phyloP scores from a whole-genome alignment of 1,140 invertebrate species.

The Sinonovacula constricta region DNA sequence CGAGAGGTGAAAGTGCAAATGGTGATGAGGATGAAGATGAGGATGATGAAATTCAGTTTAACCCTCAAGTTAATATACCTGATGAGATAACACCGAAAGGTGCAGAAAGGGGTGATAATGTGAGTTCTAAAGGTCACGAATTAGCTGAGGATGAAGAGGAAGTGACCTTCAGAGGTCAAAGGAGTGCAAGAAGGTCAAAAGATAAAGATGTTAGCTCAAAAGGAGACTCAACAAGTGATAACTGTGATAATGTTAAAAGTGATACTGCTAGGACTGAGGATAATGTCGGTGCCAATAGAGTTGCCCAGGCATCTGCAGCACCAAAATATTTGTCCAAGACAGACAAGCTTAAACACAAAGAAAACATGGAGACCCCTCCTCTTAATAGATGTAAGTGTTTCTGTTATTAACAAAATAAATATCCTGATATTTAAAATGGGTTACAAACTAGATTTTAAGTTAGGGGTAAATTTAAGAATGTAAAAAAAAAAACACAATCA shows the following conservation, averaged over 20 bases:
- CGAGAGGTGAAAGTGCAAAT: background rate
- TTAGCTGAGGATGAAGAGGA: background rate
- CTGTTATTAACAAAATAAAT: too few species aligned
- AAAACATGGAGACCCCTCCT: slow-evolving; percentile 33
- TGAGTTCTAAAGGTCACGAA: background rate
- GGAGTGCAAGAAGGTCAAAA: background rate
- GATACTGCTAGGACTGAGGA: background rate
- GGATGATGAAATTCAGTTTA: background rate
- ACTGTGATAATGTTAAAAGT: slow-evolving; percentile 11
- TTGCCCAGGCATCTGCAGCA: background rate
- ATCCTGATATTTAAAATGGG: too few species aligned
- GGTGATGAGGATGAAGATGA: background rate
- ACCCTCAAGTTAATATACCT: too few species aligned
- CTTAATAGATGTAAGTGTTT: slow-evolving; percentile 41
- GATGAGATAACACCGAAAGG: too few species aligned
- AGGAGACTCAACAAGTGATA: too few species aligned
- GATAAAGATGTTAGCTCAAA: too few species aligned
- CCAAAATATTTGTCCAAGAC: too few species aligned
- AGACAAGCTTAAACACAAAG: background rate
- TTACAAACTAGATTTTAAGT: too few species aligned
- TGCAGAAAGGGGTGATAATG: background rate
- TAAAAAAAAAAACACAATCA: too few species aligned
- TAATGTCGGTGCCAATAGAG: background rate
- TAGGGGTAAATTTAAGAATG: too few species aligned
- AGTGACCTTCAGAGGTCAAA: background rate